These are phyloP conservation scores for Lerista edwardsae DNA, from an alignment of 2,797 vertebrate species.

Conservation along the genomic window DNA sequence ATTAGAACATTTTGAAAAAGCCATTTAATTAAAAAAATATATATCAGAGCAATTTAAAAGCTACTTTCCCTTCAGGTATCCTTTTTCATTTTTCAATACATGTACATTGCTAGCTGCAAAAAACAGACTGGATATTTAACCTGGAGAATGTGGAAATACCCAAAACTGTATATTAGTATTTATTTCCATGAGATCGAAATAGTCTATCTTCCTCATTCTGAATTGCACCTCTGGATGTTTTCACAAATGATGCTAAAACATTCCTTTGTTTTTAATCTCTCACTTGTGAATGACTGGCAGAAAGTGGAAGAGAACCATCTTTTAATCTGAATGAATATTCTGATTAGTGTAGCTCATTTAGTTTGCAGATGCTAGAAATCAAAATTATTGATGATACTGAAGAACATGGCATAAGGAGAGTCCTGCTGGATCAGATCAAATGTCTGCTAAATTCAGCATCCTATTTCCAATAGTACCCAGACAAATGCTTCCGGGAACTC, in stretches of 20 bases:
- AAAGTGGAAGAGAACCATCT: neutral
- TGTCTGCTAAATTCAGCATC: neutral
- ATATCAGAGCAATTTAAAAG: slow-evolving; percentile 30
- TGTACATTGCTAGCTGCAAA: slow-evolving; percentile 18
- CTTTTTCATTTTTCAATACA: neutral
- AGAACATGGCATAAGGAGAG: neutral
- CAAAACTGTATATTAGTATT: neutral
- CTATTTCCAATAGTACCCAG: neutral
- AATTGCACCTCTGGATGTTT: neutral
- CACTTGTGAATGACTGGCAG: neutral
- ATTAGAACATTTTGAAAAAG: slow-evolving; percentile 40
- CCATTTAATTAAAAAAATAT: slow-evolving; percentile 32
- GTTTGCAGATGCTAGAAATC: neutral
- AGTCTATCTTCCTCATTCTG: neutral
- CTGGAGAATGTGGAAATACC: neutral
- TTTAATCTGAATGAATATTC: neutral
- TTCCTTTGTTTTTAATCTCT: neutral
- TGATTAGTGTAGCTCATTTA: neutral
- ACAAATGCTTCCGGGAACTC: neutral
- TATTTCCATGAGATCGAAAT: slow-evolving; percentile 16
- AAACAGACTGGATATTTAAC: slow-evolving; percentile 18
- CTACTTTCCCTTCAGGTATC: neutral
- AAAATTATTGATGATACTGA: neutral
- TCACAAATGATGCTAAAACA: neutral
- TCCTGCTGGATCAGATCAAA: neutral